Base-by-base conservation (phyloP, 2,888 invertebrate genomes). In the Macrosoma leucophasiata region DNA sequence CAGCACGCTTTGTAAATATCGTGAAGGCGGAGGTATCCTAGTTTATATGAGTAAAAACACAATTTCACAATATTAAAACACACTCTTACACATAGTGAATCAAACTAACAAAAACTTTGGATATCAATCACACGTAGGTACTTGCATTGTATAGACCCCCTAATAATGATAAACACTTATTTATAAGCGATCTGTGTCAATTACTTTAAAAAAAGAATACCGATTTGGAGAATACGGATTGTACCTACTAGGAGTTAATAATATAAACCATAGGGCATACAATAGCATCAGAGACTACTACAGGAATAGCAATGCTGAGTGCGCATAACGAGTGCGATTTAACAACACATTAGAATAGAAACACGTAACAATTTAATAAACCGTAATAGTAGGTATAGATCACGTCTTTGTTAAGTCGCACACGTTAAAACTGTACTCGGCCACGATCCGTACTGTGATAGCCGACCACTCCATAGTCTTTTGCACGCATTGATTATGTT, bases 131-230 rank as follows among this genome's bases (percentile, higher is more conserved):
- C 34, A 13, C 21, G 30, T 13, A 15, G 41, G 12, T 41, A 37
- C 14, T n/a, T n/a, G 37, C 39, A 17, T 2, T 39, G 1, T 45
- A 45, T 15, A 30, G 45, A 23, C 45, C 44, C 1, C 44, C 44
- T 6, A 9, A 12, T 6, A 26, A 13, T 7, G 37, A 26, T 10
- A 41, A 41, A 28, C 20, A 26, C 11, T 26, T 35, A 24, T 45
- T 45, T 32, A 20, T 37, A 0, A n/a, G n/a, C 0, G 44, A 45
- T 17, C 25, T 45, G 3, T 13, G 31, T 15, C 11, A 14, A 11
- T 13, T n/a, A n/a, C n/a, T n/a, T n/a, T n/a, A n/a, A n/a, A n/a
- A n/a, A n/a, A n/a, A n/a, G n/a, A n/a, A n/a, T n/a, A n/a, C n/a
- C n/a, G 18, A 3, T 26, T 30, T 25, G 20, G 25, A 13, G 5